These are phyloP conservation scores for Saccostrea glomerata DNA, from an alignment of 1,140 invertebrate genomes.

Conservation along the genomic window DNA sequence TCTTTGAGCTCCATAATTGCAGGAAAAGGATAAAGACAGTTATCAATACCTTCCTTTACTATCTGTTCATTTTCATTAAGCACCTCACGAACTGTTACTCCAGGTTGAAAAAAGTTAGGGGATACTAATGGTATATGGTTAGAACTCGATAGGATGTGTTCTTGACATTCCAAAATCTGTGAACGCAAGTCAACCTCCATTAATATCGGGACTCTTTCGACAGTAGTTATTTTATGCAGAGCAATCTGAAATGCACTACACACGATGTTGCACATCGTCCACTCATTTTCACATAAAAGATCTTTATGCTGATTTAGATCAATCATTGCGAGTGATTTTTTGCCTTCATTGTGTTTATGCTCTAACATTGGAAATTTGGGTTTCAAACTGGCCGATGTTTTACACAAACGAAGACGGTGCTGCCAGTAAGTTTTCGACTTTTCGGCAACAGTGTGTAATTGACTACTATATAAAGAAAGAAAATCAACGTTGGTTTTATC, in stretches of 20 bases:
- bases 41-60: neutral
- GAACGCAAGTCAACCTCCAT: slow-evolving; percentile 14
- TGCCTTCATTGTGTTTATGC: neutral
- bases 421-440: neutral
- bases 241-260: neutral
- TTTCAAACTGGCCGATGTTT: neutral
- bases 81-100: neutral
- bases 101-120: neutral
- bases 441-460: neutral
- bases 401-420: neutral
- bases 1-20: neutral
- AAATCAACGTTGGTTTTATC: neutral
- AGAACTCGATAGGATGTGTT: neutral
- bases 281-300: neutral
- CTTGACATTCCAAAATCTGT: neutral
- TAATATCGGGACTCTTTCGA: neutral
- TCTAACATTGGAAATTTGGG: neutral
- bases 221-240: neutral
- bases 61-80: neutral
- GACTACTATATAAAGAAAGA: neutral
- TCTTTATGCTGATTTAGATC: neutral
- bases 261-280: neutral
- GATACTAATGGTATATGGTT: neutral
- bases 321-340: neutral
- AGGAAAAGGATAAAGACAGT: neutral